A percentile compares a stretch with the other conserved stretches of the same genome.
phyloP scores from a whole-genome alignment of 2,113 vertebrate species.

The Trematocara macrostoma region DNA sequence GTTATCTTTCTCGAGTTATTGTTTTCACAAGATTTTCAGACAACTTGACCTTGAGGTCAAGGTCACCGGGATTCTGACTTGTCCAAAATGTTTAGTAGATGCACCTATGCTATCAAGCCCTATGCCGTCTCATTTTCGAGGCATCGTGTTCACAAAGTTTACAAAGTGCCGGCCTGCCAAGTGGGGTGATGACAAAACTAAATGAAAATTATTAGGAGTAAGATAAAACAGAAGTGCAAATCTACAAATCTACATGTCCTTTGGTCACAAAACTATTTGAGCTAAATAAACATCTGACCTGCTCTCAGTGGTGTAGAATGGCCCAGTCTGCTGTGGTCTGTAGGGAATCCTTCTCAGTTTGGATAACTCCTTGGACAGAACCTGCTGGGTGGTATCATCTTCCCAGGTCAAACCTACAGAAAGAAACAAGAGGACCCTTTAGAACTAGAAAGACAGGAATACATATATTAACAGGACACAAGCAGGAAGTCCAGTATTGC shows the following conservation, averaged over 20 bases:
- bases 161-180: background rate
- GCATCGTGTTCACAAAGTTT: accelerated
- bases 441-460: background rate
- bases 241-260: background rate
- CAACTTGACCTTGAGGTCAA: background rate
- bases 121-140: background rate
- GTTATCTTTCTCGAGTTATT: background rate
- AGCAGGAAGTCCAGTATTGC: background rate
- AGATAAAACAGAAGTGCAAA: background rate
- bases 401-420: slow-evolving; percentile 82
- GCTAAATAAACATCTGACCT: slow-evolving; percentile 64
- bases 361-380: slow-evolving; percentile 81
- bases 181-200: accelerated
- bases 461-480: background rate
- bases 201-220: accelerated
- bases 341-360: slow-evolving; percentile 72
- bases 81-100: background rate
- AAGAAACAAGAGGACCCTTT: background rate
- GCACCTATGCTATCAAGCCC: background rate
- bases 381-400: slow-evolving; percentile 80
- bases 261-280: background rate
- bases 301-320: slow-evolving; percentile 33
- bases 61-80: background rate
- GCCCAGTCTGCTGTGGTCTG: slow-evolving; percentile 41
- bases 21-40: background rate